These are phyloP conservation scores for Vultur gryphus DNA, from an alignment of 2,797 vertebrate species.

Conservation along the genomic window DNA sequence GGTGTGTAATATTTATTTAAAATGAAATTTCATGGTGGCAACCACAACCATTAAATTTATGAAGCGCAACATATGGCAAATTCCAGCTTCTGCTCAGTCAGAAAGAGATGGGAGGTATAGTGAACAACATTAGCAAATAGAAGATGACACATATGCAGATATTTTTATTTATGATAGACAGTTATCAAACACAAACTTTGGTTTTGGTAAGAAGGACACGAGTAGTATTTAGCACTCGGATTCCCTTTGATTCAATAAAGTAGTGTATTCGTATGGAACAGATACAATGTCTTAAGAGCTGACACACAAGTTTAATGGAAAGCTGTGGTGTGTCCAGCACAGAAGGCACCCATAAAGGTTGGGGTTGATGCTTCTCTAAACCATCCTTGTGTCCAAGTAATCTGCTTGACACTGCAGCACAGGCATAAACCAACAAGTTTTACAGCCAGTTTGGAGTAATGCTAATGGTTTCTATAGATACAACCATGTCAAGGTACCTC, in stretches of 20 bases:
- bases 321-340: rapidly evolving
- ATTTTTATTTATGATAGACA: not conserved
- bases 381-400: not conserved
- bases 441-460: not conserved
- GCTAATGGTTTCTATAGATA: not conserved
- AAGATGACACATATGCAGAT: not conserved
- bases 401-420: not conserved
- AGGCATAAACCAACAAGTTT: not conserved
- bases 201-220: not conserved
- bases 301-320: not conserved
- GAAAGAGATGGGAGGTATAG: not conserved
- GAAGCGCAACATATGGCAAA: not conserved
- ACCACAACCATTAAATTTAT: not conserved
- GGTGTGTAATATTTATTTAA: constrained; percentile 37
- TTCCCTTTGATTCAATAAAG: not conserved
- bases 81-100: not conserved
- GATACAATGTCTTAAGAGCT: not conserved
- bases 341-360: not conserved
- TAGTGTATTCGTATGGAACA: not conserved
- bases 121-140: not conserved
- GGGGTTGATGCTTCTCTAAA: not conserved
- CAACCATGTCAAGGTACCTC: not conserved
- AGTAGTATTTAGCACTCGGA: not conserved
- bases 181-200: not conserved
- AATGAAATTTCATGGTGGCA: constrained; percentile 32